Conservation (phyloP, 2,113 vertebrate genomes). For the Pedetes capensis region DNA sequence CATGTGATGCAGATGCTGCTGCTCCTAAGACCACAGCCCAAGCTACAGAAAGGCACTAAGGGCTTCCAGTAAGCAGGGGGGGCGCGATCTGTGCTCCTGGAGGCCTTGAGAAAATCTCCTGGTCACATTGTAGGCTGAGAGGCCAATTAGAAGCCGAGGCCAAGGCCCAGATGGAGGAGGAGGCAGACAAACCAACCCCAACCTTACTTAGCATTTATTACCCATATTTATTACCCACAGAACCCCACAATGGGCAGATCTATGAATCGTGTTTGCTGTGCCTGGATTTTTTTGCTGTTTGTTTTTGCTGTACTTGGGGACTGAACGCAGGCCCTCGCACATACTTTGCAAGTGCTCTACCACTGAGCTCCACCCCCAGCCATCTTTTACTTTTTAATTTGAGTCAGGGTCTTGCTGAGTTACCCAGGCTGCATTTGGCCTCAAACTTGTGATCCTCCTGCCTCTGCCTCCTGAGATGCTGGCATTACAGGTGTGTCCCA, state of each 20-base stretch:
- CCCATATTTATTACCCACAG: not conserved
- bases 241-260: not conserved
- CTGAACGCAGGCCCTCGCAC: no score
- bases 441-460: no score
- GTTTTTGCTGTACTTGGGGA: no score
- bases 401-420: no score
- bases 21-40: not conserved
- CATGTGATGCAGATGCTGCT: not conserved
- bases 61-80: not conserved
- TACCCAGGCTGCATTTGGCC: no score
- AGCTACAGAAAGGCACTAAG: not conserved
- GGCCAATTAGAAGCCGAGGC: not conserved
- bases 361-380: no score
- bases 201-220: not conserved
- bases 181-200: not conserved
- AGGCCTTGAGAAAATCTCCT: not conserved
- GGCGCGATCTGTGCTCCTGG: not conserved
- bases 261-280: not conserved
- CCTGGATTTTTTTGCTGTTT: no score
- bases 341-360: no score
- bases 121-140: not conserved
- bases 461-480: no score
- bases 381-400: no score
- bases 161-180: not conserved
- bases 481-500: no score